Evolutionary conservation across 2,888 invertebrate genomes (phyloP).

Genomic region (Agrotis exclamationis): DNA sequence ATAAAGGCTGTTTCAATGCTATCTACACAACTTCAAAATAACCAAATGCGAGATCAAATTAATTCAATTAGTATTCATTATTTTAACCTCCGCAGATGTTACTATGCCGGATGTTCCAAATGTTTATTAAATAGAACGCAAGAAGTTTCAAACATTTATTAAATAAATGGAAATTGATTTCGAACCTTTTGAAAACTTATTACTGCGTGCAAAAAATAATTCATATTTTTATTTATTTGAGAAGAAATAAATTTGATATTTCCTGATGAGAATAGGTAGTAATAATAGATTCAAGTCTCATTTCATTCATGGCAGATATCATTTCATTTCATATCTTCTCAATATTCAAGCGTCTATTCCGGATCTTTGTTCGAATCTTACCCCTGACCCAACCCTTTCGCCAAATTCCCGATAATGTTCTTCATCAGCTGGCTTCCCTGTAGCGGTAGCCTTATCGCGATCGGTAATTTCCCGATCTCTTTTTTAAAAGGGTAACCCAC

Average conservation of each 20-base stretch:
- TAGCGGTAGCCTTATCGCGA: not conserved
- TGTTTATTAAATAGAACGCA: conserved; percentile 7
- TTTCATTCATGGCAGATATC: not conserved
- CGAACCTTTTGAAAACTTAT: conserved; percentile 8
- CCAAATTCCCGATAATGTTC: not conserved
- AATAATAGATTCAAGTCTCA: not conserved
- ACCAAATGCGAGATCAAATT: conserved; percentile 20
- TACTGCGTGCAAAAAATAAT: not conserved
- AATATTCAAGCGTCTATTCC: not conserved
- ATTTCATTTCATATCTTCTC: not conserved
- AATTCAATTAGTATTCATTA: conserved; percentile 26
- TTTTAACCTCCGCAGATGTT: conserved; percentile 8
- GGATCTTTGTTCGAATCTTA: not conserved
- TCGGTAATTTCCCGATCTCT: conserved; percentile 1
- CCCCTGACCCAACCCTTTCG: not conserved
- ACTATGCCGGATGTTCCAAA: conserved; percentile 17
- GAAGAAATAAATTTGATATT: not conserved
- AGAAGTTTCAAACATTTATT: conserved; percentile 27
- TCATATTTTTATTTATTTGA: not conserved
- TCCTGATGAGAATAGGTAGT: not conserved
- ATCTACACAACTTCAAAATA: conserved; percentile 26
- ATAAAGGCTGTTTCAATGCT: conserved; percentile 31
- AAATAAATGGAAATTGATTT: conserved; percentile 25
- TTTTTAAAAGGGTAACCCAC: not conserved
- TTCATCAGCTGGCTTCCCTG: not conserved